Percentiles rank a stretch among this genome's conserved stretches.
phyloP scores from a whole-genome alignment of 2,797 vertebrate species.

The Poeciliopsis turneri region DNA sequence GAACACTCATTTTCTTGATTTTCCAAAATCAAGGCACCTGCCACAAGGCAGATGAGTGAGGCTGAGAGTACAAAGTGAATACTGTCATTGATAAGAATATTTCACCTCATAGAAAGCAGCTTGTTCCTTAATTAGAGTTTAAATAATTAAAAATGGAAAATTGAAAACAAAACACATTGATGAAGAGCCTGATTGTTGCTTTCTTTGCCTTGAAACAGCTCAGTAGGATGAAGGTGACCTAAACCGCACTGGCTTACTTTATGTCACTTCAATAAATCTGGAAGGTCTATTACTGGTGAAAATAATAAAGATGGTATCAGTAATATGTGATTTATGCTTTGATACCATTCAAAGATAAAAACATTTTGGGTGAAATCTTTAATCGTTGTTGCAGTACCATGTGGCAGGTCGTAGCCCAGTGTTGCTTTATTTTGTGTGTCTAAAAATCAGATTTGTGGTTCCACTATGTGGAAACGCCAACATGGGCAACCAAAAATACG shows the following conservation, averaged over 20 bases:
- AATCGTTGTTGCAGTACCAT: neutral
- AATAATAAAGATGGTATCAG: neutral
- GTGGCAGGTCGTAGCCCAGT: neutral
- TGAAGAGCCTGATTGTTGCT: neutral
- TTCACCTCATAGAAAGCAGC: neutral
- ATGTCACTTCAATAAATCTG: neutral
- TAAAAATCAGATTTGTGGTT: neutral
- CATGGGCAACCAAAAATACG: neutral
- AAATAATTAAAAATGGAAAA: neutral
- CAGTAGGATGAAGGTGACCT: neutral
- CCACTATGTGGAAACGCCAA: neutral
- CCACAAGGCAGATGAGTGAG: neutral
- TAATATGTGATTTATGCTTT: neutral
- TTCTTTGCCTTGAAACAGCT: neutral
- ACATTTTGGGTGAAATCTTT: neutral
- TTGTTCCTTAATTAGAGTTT: neutral
- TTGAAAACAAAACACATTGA: neutral
- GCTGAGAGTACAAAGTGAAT: neutral
- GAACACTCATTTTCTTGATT: too few relatives aligned
- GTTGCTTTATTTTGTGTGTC: neutral
- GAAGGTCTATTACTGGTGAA: neutral
- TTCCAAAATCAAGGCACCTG: too few relatives aligned
- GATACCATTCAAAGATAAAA: neutral
- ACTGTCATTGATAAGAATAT: neutral
- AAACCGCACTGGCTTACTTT: neutral